Conservation (phyloP, 2,888 invertebrate genomes). For the Cephus rjabovi region DNA sequence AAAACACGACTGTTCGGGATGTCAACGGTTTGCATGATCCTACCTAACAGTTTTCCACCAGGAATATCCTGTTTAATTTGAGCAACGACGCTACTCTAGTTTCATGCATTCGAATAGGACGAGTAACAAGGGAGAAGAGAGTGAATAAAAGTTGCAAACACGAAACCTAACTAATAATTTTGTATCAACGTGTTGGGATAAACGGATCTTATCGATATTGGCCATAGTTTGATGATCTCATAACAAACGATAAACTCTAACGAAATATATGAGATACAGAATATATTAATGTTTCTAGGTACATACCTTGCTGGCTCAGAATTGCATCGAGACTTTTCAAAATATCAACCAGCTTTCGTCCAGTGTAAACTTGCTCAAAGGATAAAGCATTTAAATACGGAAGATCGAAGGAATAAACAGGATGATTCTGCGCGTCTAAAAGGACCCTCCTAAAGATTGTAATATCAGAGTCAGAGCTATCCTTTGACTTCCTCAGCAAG, state of each 20-base stretch:
- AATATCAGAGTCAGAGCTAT: background rate
- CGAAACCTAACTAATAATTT: background rate
- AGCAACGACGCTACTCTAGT: background rate
- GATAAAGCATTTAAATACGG: background rate
- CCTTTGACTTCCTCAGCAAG: background rate
- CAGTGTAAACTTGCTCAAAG: background rate
- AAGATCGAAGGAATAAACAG: conserved; percentile 40
- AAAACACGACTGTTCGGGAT: background rate
- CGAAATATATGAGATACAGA: background rate
- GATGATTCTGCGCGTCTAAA: conserved; percentile 52
- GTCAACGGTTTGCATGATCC: background rate
- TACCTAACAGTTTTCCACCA: background rate
- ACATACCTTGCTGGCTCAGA: background rate
- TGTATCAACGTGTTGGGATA: background rate
- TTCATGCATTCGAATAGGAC: background rate
- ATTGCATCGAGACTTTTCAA: background rate
- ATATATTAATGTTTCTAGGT: background rate
- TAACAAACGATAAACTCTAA: background rate
- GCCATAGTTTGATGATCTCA: background rate
- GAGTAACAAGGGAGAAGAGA: background rate
- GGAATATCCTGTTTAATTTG: background rate
- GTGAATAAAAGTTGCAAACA: background rate
- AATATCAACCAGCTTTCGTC: background rate
- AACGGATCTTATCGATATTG: background rate
- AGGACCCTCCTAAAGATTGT: conserved; percentile 4